phyloP scores from a whole-genome alignment of 2,888 invertebrate species.

The Eilema depressum region DNA sequence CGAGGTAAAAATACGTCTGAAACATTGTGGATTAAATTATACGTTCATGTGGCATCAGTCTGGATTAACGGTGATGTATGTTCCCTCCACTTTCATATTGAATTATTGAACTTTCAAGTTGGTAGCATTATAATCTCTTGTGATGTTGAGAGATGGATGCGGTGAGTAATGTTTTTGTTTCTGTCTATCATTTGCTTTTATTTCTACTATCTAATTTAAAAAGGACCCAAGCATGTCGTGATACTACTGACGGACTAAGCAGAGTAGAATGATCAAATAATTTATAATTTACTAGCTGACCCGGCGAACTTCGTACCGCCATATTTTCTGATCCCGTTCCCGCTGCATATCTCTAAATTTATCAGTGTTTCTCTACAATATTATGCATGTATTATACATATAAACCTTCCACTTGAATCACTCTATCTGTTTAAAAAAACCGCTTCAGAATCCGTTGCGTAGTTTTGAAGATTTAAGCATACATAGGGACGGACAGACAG shows the following conservation, averaged over 20 bases:
- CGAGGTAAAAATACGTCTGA: constrained; percentile 18
- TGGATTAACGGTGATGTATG: constrained; percentile 41
- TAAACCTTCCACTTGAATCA: too few relatives aligned
- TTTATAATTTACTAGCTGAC: too few relatives aligned
- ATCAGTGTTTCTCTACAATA: too few relatives aligned
- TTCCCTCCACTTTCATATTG: constrained; percentile 27
- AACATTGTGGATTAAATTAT: constrained; percentile 42
- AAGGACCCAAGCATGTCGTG: background rate
- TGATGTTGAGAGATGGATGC: constrained; percentile 10
- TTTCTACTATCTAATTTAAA: too few relatives aligned
- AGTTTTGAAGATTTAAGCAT: too few relatives aligned
- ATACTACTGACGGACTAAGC: background rate
- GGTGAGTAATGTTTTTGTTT: constrained; percentile 1
- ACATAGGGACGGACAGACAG: too few relatives aligned
- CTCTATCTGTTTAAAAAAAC: too few relatives aligned
- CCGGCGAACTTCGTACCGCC: too few relatives aligned
- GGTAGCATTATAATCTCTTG: background rate
- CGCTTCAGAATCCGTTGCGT: too few relatives aligned
- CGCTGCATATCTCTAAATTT: too few relatives aligned
- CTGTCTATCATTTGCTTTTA: background rate
- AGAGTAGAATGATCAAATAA: background rate
- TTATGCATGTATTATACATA: too few relatives aligned
- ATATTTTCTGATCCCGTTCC: too few relatives aligned
- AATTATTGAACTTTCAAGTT: constrained; percentile 34
- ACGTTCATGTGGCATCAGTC: constrained; percentile 31